Base-by-base conservation (phyloP, 2,797 vertebrate species). In the Rhadinocentrus ornatus region DNA sequence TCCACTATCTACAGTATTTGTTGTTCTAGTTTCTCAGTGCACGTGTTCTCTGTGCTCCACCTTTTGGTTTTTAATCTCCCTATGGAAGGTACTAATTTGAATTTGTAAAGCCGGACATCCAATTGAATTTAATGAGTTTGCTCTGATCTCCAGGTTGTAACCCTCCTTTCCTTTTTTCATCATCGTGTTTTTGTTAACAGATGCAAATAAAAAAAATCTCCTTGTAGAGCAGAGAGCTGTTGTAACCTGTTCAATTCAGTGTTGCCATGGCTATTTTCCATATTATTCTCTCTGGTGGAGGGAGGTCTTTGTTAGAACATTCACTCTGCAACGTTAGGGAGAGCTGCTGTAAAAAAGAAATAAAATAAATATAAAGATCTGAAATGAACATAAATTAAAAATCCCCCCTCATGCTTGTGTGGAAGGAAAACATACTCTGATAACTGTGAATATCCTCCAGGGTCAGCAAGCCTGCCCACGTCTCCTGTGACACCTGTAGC, bases 401-500 rank as follows among this genome's bases (percentile, higher is more conserved):
- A 57, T 10, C 8, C 39, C 59, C 66, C 10, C 1, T 67, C 52
- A 10, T 16, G 32, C 34, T 46, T 71, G 13, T 74, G 41, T 16
- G 69, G 20, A 20, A 27, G n/a, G 52, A 64, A 57, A 71, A 82
- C 39, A 9, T 63, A 52, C 57, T 54, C 26, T 73, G 81, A 85
- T 81, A 79, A 86, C 78, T 92, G 34, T 92, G 86, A 89, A 86
- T 91, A 85, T 92, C 88, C 87, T 96, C 79, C 94, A 99, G 98
- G 96, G 94, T 94, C 95, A 89, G 91, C 95, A 81, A 92, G 94
- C 92, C 94, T 94, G 83, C 94, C 96, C 90, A 88, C 95, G 79
- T 95, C 95, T 80, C 95, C 96, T 53, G 92, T 96, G 94, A 48
- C 81, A 59, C 77, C 90, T 63, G 88, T 97, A 92, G 94, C 94